Base-by-base conservation (phyloP, 2,797 vertebrate genomes). In the Microhierax caerulescens region DNA sequence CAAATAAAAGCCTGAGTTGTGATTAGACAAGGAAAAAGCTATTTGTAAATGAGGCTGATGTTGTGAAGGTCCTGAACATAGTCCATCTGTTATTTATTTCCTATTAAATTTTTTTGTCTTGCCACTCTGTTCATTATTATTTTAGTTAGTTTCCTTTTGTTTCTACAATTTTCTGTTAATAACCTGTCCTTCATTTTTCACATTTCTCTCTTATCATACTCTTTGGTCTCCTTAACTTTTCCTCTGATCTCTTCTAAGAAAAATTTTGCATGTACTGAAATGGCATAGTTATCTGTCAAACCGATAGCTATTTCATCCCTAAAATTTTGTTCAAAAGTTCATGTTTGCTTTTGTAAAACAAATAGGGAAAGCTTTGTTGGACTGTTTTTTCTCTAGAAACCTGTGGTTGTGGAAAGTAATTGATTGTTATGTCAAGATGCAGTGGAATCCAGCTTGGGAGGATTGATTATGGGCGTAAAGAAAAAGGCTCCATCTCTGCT, bases 361-460 rank as follows among this genome's bases (percentile, higher is more conserved):
- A 95, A 91, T 93, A 92, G 76, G 78, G 48, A 85, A 90, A 87
- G 64, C 96, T 89, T 96, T 93, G 45, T 77, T 88, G 78, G 60
- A 41, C 43, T 67, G 63, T 73, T 79, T 95, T 95, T 93, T 57
- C 81, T 92, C 83, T 94, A 86, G 37, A 94, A 95, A 85, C 64
- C 41, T 24, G 74, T 81, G 75, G 50, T 77, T 91, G 88, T 92
- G 78, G 88, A 85, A 95, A 34, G 86, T 96, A 96, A 96, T 97
- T 96, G 92, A 97, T 97, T 95, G 84, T 83, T 95, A 80, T 96
- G 94, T 97, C 94, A 95, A 95, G 86, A 93, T 92, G 85, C 78
- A 94, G 95, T 80, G 92, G 90, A 93, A 96, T 96, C 73, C 93
- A 88, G 88, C 81, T 91, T 7, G 54, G 68, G 57, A 95, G 95